A percentile compares a stretch with the other conserved stretches of the same genome.
phyloP scores from a whole-genome alignment of 2,797 vertebrate genomes.

The Chrysolophus pictus region DNA sequence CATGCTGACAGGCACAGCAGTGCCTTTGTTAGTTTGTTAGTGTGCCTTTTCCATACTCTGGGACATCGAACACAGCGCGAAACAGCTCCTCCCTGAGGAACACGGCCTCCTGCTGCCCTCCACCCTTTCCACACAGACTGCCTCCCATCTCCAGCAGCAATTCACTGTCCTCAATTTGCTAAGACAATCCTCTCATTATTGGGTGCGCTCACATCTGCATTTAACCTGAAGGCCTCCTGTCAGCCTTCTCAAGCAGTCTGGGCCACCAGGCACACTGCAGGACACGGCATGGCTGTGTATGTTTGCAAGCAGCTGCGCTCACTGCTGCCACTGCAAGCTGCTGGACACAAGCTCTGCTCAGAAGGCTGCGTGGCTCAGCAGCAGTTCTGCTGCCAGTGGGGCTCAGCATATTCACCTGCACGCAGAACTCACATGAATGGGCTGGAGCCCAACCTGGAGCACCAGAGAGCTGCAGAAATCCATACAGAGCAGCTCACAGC shows the following conservation, averaged over 20 bases:
- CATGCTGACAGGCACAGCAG: rapidly evolving
- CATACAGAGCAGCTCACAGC: background rate
- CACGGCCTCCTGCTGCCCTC: background rate
- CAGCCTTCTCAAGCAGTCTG: background rate
- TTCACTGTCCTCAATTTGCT: too few species aligned
- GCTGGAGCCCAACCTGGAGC: background rate
- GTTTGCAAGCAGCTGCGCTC: background rate
- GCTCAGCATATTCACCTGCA: background rate
- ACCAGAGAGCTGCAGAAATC: background rate
- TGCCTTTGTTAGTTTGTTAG: rapidly evolving
- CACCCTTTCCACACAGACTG: background rate
- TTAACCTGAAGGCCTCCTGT: background rate
- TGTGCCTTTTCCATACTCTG: background rate
- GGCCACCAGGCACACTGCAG: rapidly evolving
- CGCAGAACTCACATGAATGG: background rate
- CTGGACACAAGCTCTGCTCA: background rate
- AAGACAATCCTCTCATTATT: background rate
- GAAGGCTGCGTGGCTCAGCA: rapidly evolving
- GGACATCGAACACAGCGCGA: background rate
- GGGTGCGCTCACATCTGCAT: background rate
- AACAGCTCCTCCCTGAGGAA: background rate
- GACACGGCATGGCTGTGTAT: rapidly evolving
- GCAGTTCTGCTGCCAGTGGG: background rate
- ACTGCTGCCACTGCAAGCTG: background rate
- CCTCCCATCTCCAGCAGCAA: background rate